Percentiles rank a stretch among this genome's conserved stretches.
Evolutionary conservation across 2,797 vertebrate species (phyloP).

Genomic region (Schizopygopsis malacanthus): DNA sequence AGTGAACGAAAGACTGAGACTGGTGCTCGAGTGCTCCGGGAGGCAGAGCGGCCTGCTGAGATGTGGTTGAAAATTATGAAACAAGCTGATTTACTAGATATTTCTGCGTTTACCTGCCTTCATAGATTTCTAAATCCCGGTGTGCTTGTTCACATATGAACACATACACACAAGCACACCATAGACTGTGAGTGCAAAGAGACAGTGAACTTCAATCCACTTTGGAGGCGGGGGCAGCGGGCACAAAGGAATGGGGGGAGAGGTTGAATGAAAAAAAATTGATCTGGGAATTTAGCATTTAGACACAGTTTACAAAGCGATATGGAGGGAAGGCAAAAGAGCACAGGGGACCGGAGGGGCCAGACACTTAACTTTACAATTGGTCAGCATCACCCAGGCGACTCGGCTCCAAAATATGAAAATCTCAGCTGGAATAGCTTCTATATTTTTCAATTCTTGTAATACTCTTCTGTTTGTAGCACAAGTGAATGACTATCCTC

Average conservation of each 20-base stretch:
- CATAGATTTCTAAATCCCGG: neutral
- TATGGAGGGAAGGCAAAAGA: conserved; percentile 71
- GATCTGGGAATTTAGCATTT: conserved; percentile 85
- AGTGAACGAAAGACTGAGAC: conserved; percentile 51
- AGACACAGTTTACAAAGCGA: conserved; percentile 85
- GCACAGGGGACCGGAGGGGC: conserved; percentile 59
- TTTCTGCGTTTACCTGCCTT: conserved; percentile 18
- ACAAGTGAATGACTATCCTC: neutral
- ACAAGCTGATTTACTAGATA: conserved; percentile 12
- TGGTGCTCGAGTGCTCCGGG: neutral
- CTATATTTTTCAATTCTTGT: conserved; percentile 5
- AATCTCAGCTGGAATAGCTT: neutral
- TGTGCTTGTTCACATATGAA: conserved; percentile 36
- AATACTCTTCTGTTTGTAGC: neutral
- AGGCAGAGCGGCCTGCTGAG: conserved; percentile 14
- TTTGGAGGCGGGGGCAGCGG: conserved; percentile 68
- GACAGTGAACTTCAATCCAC: conserved; percentile 72
- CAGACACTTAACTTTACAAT: conserved; percentile 79
- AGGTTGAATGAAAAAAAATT: conserved; percentile 82
- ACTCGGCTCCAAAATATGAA: conserved; percentile 62
- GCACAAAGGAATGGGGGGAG: conserved; percentile 63
- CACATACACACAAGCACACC: conserved; percentile 11
- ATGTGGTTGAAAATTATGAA: conserved; percentile 13
- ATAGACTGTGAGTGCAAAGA: conserved; percentile 61
- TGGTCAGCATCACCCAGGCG: conserved; percentile 73